Conservation (phyloP, 2,888 invertebrate genomes). For the Rhynchonema sp. region DNA sequence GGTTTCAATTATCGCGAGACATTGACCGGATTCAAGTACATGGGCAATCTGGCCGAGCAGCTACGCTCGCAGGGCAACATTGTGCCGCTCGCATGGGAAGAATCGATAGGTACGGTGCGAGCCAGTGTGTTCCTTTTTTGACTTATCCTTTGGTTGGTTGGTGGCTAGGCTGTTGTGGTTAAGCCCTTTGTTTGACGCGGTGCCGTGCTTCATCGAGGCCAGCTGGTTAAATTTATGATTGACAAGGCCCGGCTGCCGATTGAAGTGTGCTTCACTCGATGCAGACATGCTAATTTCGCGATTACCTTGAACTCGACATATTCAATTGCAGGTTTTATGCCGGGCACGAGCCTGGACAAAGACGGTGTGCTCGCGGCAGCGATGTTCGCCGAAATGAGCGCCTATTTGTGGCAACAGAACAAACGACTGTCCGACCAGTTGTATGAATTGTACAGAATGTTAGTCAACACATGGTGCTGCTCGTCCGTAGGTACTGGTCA, state of each 20-base stretch:
- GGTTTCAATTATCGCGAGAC: conserved; percentile 49
- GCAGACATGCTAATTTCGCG: too few species aligned
- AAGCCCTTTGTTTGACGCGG: neutral
- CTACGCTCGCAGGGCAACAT: conserved; percentile 49
- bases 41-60: conserved; percentile 68
- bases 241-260: too few species aligned
- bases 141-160: conserved; percentile 6
- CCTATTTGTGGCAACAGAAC: conserved; percentile 42
- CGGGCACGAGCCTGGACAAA: conserved; percentile 49
- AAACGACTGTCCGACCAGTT: conserved; percentile 38
- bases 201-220: too few species aligned
- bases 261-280: too few species aligned
- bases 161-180: neutral
- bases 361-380: conserved; percentile 83
- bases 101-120: conserved; percentile 54
- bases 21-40: conserved; percentile 97
- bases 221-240: too few species aligned
- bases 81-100: conserved; percentile 85
- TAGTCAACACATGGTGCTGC: conserved; percentile 8
- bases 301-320: too few species aligned
- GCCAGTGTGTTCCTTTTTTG: neutral
- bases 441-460: conserved; percentile 51
- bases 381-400: conserved; percentile 52
- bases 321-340: conserved; percentile 52
- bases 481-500: too few species aligned